phyloP scores from a whole-genome alignment of 2,113 vertebrate species.

The Pygoscelis adeliae region DNA sequence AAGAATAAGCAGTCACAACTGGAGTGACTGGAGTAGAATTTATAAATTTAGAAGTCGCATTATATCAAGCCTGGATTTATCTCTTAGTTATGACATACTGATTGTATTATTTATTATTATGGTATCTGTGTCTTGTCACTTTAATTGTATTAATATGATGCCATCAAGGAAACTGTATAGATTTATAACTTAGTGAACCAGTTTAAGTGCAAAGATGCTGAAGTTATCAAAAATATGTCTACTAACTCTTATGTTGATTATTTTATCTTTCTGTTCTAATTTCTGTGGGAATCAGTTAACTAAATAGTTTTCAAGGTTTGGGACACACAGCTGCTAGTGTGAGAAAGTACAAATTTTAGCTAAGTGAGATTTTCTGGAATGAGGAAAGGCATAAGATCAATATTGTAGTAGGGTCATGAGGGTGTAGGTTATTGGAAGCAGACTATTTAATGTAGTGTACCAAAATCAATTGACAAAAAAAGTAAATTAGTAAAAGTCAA shows the following conservation, averaged over 20 bases:
- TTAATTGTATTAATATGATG: not conserved
- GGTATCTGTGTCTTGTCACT: not conserved
- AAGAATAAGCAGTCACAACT: not conserved
- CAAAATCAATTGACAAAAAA: conserved; percentile 30
- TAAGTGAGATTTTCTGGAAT: not conserved
- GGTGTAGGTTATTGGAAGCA: not conserved
- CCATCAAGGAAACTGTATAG: not conserved
- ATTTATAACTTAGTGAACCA: not conserved
- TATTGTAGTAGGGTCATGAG: not conserved
- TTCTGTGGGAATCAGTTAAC: not conserved
- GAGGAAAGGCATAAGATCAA: not conserved
- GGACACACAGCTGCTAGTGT: not conserved
- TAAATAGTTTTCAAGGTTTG: not conserved
- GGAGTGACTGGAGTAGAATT: not conserved
- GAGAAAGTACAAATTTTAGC: not conserved
- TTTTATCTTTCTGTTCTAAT: not conserved
- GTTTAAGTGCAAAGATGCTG: not conserved
- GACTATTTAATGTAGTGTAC: not conserved
- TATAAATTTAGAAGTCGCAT: not conserved
- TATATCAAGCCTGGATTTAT: not conserved
- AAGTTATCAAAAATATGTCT: not conserved
- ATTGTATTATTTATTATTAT: not conserved
- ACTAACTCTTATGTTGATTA: not conserved
- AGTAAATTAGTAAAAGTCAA: not conserved
- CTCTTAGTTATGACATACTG: not conserved